Conservation (phyloP, 2,797 vertebrate species). For the Propithecus perrieri region DNA sequence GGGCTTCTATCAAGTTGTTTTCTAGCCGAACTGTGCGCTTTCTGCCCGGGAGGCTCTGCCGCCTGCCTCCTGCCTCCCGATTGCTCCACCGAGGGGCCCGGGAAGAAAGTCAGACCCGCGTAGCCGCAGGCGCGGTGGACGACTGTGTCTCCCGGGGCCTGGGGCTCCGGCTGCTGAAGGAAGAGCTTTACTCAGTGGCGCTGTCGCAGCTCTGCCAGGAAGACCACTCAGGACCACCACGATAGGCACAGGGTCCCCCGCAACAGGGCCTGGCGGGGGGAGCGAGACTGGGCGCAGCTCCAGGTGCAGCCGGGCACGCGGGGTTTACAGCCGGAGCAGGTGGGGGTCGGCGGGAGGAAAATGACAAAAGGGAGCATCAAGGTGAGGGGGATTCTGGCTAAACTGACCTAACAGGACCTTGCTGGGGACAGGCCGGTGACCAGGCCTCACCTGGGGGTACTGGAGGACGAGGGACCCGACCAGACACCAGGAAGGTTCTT, state of each 20-base stretch:
- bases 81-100: accelerated
- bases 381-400: background rate
- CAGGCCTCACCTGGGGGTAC: background rate
- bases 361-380: accelerated
- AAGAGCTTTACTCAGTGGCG: background rate
- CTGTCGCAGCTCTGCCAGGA: background rate
- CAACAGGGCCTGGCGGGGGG: background rate
- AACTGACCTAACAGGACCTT: too few species aligned
- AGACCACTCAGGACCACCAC: background rate
- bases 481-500: background rate
- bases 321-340: too few species aligned
- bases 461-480: background rate
- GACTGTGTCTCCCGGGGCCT: background rate
- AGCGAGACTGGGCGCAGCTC: too few species aligned
- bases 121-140: accelerated
- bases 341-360: background rate
- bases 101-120: accelerated
- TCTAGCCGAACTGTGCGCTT: background rate
- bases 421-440: background rate
- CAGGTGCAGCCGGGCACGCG: too few species aligned
- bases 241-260: too few species aligned
- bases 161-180: background rate
- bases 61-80: background rate
- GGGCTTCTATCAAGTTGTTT: background rate
- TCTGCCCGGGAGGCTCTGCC: background rate